A percentile compares a stretch with the other conserved stretches of the same genome.
Conservation (phyloP, 2,797 vertebrate genomes). For the Neopelma chrysocephalum region DNA sequence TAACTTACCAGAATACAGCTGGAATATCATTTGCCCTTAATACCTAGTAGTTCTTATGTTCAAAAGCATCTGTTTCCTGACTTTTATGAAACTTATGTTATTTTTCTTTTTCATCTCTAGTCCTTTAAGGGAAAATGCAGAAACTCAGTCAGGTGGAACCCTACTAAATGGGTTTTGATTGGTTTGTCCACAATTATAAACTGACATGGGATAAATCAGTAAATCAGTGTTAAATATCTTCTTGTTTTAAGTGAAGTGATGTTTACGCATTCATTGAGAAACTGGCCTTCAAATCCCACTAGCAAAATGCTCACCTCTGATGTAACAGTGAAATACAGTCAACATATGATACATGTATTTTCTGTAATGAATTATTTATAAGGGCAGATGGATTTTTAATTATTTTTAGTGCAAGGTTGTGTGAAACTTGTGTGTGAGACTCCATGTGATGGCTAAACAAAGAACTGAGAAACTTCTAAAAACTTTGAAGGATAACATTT, state of each 20-base stretch:
- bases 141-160: background rate
- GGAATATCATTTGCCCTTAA: background rate
- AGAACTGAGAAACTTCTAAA: conserved; percentile 43
- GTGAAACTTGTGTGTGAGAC: background rate
- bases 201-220: background rate
- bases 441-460: background rate
- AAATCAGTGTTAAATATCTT: background rate
- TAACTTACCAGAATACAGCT: background rate
- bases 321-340: background rate
- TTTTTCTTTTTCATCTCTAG: background rate
- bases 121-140: background rate
- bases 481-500: conserved; percentile 68
- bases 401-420: background rate
- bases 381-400: conserved; percentile 33
- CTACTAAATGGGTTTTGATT: background rate
- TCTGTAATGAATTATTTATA: conserved; percentile 16
- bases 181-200: background rate
- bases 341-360: background rate
- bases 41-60: background rate
- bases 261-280: background rate
- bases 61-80: background rate
- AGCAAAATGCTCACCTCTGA: background rate
- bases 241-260: background rate
- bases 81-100: background rate
- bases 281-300: background rate